Evolutionary conservation across 2,113 vertebrate species (phyloP).

Genomic region (Megaceryle torquata): DNA sequence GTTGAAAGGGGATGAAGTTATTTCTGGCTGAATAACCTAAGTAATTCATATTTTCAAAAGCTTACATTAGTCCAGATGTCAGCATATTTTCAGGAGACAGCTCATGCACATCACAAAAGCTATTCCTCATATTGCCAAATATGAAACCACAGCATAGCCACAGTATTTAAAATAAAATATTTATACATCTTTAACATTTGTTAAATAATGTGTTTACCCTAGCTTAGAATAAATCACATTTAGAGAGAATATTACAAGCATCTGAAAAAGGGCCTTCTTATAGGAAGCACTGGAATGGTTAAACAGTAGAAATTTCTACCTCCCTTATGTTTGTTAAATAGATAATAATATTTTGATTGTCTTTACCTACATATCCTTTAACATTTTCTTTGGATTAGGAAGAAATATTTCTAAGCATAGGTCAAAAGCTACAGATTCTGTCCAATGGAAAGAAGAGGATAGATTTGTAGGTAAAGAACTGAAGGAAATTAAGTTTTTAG

Average conservation of each 20-base stretch:
- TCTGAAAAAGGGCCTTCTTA: background rate
- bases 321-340: background rate
- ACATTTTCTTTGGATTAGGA: background rate
- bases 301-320: background rate
- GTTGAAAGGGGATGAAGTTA: background rate
- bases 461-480: background rate
- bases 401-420: background rate
- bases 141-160: background rate
- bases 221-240: background rate
- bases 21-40: background rate
- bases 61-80: background rate
- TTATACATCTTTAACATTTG: background rate
- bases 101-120: background rate
- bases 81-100: background rate
- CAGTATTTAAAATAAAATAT: background rate
- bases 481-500: background rate
- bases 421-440: background rate
- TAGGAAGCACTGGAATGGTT: background rate
- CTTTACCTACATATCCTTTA: background rate
- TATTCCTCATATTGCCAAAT: background rate
- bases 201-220: background rate
- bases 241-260: background rate
- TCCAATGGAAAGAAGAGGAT: background rate
- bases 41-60: background rate
- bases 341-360: background rate